Conservation (phyloP, 2,888 invertebrate genomes). For the Spilarctia lutea region DNA sequence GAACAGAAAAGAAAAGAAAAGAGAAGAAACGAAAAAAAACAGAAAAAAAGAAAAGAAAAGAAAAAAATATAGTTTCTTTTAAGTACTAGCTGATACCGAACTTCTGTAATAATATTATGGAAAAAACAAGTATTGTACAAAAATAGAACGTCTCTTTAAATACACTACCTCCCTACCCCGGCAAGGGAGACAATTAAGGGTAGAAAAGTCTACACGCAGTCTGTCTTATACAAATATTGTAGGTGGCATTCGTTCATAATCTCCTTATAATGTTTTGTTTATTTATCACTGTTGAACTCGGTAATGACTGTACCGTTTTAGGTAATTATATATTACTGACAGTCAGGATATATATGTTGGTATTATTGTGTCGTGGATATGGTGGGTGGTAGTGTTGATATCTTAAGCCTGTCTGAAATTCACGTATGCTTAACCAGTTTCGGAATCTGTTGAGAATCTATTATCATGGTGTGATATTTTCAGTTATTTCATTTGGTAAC, state of each 20-base stretch:
- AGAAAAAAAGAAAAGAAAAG: too few species aligned
- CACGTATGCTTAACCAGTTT: too few species aligned
- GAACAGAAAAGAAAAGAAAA: too few species aligned
- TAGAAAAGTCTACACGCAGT: conserved; percentile 51
- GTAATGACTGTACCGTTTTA: conserved; percentile 30
- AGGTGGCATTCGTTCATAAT: conserved; percentile 52
- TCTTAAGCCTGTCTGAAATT: too few species aligned
- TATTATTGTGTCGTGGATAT: background rate
- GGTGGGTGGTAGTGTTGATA: background rate
- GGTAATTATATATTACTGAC: conserved; percentile 15
- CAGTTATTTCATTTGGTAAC: background rate
- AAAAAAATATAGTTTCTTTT: too few species aligned
- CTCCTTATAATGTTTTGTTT: conserved; percentile 59
- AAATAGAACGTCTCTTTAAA: background rate
- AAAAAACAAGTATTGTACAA: background rate
- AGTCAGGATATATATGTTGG: background rate
- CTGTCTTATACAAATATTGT: conserved; percentile 63
- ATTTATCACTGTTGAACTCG: conserved; percentile 33
- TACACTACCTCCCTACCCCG: conserved; percentile 30
- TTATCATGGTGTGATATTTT: too few species aligned
- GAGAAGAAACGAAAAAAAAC: too few species aligned
- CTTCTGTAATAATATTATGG: background rate
- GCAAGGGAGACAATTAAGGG: conserved; percentile 58
- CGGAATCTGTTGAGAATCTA: too few species aligned
- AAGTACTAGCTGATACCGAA: background rate